Conservation (phyloP, 2,797 vertebrate species). For the Erethizon dorsatum region DNA sequence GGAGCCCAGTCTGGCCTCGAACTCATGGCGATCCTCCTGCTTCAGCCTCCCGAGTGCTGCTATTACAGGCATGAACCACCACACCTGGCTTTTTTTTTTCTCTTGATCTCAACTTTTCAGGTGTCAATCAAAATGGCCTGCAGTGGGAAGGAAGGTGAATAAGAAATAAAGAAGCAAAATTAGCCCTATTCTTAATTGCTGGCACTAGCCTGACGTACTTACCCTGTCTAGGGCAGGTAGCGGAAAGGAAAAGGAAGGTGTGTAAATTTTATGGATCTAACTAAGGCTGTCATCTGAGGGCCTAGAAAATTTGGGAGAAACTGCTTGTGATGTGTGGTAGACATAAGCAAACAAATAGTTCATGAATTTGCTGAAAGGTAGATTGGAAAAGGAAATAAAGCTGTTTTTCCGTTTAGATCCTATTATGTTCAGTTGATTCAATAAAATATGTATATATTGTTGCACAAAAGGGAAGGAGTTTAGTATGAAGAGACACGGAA, state of each 20-base stretch:
- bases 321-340: background rate
- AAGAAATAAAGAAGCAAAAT: background rate
- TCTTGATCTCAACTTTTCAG: background rate
- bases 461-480: background rate
- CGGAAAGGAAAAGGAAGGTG: background rate
- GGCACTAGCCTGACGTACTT: background rate
- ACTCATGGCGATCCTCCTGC: too few species aligned
- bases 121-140: background rate
- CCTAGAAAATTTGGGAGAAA: background rate
- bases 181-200: background rate
- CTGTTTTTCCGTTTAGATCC: background rate
- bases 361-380: background rate
- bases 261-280: background rate
- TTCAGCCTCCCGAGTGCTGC: too few species aligned
- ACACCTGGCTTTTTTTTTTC: background rate
- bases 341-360: background rate
- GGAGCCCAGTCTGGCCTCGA: too few species aligned
- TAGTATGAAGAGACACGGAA: background rate
- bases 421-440: background rate
- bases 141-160: background rate
- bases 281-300: background rate
- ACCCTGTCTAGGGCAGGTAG: too few species aligned
- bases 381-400: background rate
- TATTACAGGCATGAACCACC: too few species aligned
- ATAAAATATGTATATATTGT: constrained; percentile 16